Base-by-base conservation (phyloP, 2,113 vertebrate genomes). In the Hippocampus abdominalis region DNA sequence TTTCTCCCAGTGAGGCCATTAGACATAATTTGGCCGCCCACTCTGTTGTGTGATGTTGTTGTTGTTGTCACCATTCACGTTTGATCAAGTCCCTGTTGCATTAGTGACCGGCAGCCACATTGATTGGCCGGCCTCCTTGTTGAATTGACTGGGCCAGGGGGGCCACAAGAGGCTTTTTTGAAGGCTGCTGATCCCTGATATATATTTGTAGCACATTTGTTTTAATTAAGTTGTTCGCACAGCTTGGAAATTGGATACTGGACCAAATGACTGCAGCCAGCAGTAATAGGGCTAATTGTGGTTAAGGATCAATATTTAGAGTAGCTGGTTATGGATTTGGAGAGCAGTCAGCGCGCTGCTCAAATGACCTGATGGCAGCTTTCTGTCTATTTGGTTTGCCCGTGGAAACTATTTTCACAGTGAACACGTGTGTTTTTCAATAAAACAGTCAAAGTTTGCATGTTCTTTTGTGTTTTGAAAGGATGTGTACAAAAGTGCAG, bases 141-240 rank as follows among this genome's bases (percentile, higher is more conserved):
- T 85, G 85, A 87, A 93, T 93, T 91, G 90, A 92, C 88, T 88
- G 39, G n/a, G 76, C 63, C 13, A 15, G 3, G 21, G 32, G 40
- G 75, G 86, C 87, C 87, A 87, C 88, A 75, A 80, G 88, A 89
- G 89, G 75, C 84, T 81, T 82, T 82, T 89, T 87, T 87, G 87
- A 89, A 82, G 81, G 77, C 85, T 88, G 82, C 82, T 89, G 86
- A 91, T 89, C 84, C 81, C 84, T 84, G 78, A 89, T 91, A 89
- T 90, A 91, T 91, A 90, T 89, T 87, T 92, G 90, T 88, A 91
- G 88, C 90, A 89, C 89, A 92, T 92, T 93, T 91, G 90, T 93
- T 92, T 91, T 91, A 92, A 93, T 92, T 92, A 92, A 90, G 89
- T 60, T 92, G 88, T 90, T 91, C 89, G 90, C 87, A 91, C 89